phyloP scores from a whole-genome alignment of 2,797 vertebrate genomes.

The Mus caroli region DNA sequence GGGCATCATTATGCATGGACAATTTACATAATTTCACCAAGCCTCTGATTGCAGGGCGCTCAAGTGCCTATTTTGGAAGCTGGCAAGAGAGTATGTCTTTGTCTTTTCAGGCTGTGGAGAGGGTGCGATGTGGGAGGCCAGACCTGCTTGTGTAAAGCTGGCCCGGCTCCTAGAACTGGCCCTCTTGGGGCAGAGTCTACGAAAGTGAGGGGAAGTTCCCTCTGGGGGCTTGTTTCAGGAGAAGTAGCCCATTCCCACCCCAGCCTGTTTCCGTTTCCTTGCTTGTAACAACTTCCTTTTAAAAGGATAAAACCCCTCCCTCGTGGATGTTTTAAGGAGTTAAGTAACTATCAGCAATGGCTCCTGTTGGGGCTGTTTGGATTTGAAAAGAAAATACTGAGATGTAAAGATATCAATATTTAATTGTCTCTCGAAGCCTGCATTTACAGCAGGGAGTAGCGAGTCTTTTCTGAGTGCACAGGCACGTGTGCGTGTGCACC shows the following conservation, averaged over 20 bases:
- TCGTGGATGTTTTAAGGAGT: conserved; percentile 76
- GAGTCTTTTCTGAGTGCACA: conserved; percentile 39
- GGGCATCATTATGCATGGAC: conserved; percentile 60
- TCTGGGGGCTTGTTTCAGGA: background rate
- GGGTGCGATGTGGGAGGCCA: background rate
- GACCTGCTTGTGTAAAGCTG: background rate
- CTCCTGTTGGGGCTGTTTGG: conserved; percentile 82
- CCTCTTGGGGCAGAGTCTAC: background rate
- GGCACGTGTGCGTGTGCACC: accelerated
- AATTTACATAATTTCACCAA: conserved; percentile 73
- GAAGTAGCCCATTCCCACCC: background rate
- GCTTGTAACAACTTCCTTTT: conserved; percentile 68
- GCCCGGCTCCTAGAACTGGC: background rate
- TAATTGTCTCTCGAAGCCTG: conserved; percentile 73
- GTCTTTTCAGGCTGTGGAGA: conserved; percentile 33
- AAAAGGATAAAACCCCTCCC: conserved; percentile 74
- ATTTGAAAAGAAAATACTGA: conserved; percentile 81
- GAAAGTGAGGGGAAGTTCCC: background rate
- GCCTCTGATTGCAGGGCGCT: conserved; percentile 70
- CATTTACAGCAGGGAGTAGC: conserved; percentile 9
- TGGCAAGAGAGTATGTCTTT: conserved; percentile 59
- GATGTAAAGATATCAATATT: conserved; percentile 85
- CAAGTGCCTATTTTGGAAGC: conserved; percentile 52
- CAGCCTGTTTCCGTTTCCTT: conserved; percentile 56
- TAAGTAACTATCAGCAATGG: conserved; percentile 76